Evolutionary conservation across 2,888 invertebrate species (phyloP).

Genomic region (Thera obeliscata): DNA sequence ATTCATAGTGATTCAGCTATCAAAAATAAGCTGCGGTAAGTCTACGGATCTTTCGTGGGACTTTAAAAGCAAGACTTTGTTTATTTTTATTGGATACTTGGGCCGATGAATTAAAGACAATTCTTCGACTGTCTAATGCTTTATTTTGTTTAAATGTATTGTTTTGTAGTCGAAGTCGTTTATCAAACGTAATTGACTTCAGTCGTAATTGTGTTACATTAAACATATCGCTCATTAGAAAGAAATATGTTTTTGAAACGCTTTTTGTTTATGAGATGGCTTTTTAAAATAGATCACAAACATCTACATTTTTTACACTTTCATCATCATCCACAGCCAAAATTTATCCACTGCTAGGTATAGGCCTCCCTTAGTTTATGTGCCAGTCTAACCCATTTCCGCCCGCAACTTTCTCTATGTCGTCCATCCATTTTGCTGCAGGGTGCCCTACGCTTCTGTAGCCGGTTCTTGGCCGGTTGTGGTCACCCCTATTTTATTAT

Average conservation of each 20-base stretch:
- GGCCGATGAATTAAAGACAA: slow-evolving; percentile 45
- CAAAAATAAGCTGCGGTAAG: slow-evolving; percentile 12
- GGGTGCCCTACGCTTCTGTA: too few relatives aligned
- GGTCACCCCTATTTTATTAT: too few relatives aligned
- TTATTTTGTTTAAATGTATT: slow-evolving; percentile 32
- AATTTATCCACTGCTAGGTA: too few relatives aligned
- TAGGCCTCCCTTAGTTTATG: too few relatives aligned
- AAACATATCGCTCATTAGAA: slow-evolving; percentile 32
- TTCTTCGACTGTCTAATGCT: slow-evolving; percentile 34
- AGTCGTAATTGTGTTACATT: slow-evolving; percentile 32
- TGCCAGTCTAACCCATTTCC: too few relatives aligned
- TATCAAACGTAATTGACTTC: slow-evolving; percentile 34
- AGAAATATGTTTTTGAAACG: slow-evolving; percentile 22
- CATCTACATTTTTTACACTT: too few relatives aligned
- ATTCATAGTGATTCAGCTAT: slow-evolving; percentile 16
- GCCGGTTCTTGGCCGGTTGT: too few relatives aligned
- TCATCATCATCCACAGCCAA: too few relatives aligned
- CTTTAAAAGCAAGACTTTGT: slow-evolving; percentile 40
- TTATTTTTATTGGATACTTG: slow-evolving; percentile 44
- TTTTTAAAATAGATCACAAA: background rate
- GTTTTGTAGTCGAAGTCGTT: slow-evolving; percentile 29
- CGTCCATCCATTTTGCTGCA: too few relatives aligned
- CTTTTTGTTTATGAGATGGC: slow-evolving; percentile 10
- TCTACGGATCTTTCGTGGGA: slow-evolving; percentile 27
- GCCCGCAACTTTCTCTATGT: too few relatives aligned